Base-by-base conservation (phyloP, 2,888 invertebrate genomes). In the Erebia ligea region DNA sequence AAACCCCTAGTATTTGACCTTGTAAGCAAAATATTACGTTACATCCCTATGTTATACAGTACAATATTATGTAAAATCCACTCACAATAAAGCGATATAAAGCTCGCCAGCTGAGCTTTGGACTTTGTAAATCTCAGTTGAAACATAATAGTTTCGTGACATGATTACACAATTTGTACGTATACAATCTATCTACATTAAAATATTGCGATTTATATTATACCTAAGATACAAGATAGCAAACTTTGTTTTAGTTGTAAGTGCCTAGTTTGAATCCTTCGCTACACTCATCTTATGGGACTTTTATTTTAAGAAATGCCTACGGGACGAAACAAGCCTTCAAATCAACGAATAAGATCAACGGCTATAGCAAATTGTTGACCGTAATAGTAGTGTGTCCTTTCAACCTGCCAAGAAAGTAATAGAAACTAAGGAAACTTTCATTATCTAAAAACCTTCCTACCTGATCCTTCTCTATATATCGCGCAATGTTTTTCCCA, bases 351-450 rank as follows among this genome's bases (percentile, higher is more conserved):
- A 34, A 34, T 34, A 34, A 34, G 34, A 25, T 25, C 25, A 25
- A 25, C 25, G 34, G 6, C 6, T 34, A 34, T 34, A 34, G 34
- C 34, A 34, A 34, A 34, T 34, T 74, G 76, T 42, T 63, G 78
- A 79, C 80, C 77, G 70, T 68, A 67, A 81, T 76, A 76, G 77
- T 73, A 66, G 56, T 48, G 15, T 68, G 67, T 69, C 25, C 64
- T 57, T 70, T 58, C 54, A 52, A 62, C 67, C 64, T 21, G 25
- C 59, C 13, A 45, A 10, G 11, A 45, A 45, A 45, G 11, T 57
- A 56, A 42, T 11, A 57, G 45, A 62, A 67, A 64, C 56, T 50
- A 61, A 15, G 34, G 42, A 58, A 72, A 72, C 70, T 73, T 70
- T 52, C 68, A 68, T 68, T 61, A 58, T 15, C 11, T 48, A 4